Evolutionary conservation across 1,140 invertebrate genomes (phyloP).

Genomic region (Drosophila pandora): DNA sequence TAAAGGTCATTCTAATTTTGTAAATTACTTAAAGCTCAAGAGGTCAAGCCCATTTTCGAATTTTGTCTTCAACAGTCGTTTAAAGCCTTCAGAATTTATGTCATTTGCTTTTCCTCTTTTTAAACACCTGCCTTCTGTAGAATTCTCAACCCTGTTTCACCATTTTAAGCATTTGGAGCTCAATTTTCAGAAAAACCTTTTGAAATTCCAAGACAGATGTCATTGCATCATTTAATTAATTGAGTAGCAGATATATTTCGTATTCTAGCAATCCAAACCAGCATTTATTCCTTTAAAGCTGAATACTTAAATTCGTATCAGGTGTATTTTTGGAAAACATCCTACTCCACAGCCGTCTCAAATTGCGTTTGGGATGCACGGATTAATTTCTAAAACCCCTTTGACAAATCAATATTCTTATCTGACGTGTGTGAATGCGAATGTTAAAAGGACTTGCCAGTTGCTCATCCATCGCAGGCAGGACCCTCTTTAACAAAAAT

Average conservation of each 20-base stretch:
- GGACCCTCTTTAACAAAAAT: constrained; percentile 25
- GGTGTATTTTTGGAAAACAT: constrained; percentile 2
- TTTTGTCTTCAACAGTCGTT: not conserved
- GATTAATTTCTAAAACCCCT: constrained; percentile 67
- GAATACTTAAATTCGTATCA: constrained; percentile 6
- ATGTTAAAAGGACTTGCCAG: constrained; percentile 8
- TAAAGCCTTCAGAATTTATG: not conserved
- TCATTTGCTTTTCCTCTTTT: constrained; percentile 3
- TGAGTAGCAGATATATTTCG: not conserved
- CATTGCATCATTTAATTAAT: constrained; percentile 1
- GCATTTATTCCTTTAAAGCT: constrained; percentile 1
- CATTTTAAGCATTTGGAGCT: not conserved
- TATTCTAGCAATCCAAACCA: not conserved
- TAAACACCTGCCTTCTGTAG: not conserved
- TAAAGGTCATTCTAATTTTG: not conserved
- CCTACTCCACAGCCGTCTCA: constrained; percentile 7
- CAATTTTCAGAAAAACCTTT: not conserved
- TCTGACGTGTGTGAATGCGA: constrained; percentile 55
- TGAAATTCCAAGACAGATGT: not conserved
- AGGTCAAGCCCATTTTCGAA: not conserved
- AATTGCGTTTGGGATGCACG: constrained; percentile 50
- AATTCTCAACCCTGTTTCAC: not conserved
- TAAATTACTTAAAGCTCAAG: not conserved
- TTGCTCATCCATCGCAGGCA: constrained; percentile 12
- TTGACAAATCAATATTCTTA: constrained; percentile 73